Conservation (phyloP, 2,113 vertebrate genomes). For the Cyprinodon variegatus region DNA sequence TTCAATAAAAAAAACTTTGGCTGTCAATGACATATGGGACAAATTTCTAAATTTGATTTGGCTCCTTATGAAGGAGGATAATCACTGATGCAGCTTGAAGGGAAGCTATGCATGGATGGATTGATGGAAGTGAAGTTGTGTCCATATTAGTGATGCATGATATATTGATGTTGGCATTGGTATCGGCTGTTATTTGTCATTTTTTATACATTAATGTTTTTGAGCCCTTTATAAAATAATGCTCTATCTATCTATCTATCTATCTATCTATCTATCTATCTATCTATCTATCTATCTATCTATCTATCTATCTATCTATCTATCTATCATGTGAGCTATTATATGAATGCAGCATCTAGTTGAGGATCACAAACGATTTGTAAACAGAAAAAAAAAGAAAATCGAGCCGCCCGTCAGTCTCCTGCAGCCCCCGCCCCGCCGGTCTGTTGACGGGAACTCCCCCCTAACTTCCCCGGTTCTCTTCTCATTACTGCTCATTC, state of each 20-base stretch:
- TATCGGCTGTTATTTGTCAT: not conserved
- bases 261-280: too few species aligned
- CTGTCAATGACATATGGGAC: too few species aligned
- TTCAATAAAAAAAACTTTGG: too few species aligned
- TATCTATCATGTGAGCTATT: not conserved
- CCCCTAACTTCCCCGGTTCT: conserved; percentile 68
- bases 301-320: not conserved
- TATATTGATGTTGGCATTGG: not conserved
- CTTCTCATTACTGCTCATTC: conserved; percentile 63
- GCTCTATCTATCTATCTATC: too few species aligned
- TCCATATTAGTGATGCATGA: too few species aligned
- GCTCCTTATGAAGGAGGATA: too few species aligned
- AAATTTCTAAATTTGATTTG: too few species aligned
- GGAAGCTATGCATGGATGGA: too few species aligned
- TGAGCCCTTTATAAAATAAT: not conserved
- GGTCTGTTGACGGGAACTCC: conserved; percentile 69
- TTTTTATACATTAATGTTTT: not conserved
- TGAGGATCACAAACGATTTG: not conserved
- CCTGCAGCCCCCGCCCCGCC: conserved; percentile 64
- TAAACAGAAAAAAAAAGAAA: not conserved
- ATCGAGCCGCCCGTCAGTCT: conserved; percentile 53
- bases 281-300: not conserved
- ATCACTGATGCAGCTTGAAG: too few species aligned
- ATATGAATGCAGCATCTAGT: not conserved
- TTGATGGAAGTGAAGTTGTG: too few species aligned